These are phyloP conservation scores for Coremacera marginata DNA, from an alignment of 2,888 invertebrate genomes.

Conservation along the genomic window DNA sequence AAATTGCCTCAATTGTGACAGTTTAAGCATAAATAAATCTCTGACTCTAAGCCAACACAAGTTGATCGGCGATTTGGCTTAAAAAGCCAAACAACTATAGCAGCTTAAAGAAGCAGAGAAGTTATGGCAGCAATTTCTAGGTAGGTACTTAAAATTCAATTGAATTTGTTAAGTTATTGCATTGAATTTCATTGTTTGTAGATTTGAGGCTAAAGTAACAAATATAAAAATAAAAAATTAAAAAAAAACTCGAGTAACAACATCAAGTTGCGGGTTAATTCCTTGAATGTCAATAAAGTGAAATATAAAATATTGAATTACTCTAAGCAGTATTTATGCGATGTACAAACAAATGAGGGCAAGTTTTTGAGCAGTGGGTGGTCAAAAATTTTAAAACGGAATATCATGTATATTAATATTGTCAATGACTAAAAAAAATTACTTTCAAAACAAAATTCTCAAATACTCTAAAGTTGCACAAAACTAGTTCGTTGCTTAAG, in stretches of 20 bases:
- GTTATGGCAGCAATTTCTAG: constrained; percentile 30
- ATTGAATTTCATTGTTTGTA: constrained; percentile 66
- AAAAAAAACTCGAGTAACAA: not conserved
- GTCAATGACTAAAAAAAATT: too few relatives aligned
- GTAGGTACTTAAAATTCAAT: constrained; percentile 65
- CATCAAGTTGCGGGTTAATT: not conserved
- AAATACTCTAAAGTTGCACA: not conserved
- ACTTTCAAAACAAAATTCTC: not conserved
- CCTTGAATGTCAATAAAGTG: not conserved
- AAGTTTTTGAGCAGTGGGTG: not conserved
- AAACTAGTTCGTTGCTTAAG: too few relatives aligned
- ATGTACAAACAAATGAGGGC: not conserved
- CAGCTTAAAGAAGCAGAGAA: not conserved
- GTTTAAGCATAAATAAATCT: constrained; percentile 33
- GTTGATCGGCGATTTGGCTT: constrained; percentile 11
- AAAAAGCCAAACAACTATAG: not conserved
- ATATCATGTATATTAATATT: not conserved
- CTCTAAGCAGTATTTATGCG: not conserved
- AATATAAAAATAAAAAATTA: constrained; percentile 6
- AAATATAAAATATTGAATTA: constrained; percentile 16
- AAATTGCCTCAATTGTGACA: constrained; percentile 42
- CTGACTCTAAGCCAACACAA: constrained; percentile 17
- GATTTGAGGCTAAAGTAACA: constrained; percentile 50
- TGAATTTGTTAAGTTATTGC: constrained; percentile 65
- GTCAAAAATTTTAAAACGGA: not conserved